Evolutionary conservation across 2,113 vertebrate species (phyloP).

Genomic region (Thunnus thynnus): DNA sequence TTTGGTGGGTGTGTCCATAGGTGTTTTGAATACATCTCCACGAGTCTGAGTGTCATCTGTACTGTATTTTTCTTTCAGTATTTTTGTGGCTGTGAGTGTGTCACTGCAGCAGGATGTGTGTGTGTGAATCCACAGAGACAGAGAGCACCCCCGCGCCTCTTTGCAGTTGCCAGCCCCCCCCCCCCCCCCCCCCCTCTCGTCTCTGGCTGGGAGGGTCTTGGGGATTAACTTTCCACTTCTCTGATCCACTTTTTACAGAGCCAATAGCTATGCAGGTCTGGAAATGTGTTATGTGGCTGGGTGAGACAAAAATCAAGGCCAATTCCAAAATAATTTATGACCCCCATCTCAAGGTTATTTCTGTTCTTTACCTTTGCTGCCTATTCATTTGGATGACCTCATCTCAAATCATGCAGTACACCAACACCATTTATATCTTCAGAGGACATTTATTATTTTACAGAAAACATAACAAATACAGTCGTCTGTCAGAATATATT

Average conservation of each 20-base stretch:
- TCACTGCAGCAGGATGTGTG: conserved; percentile 42
- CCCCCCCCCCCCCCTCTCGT: conserved; percentile 33
- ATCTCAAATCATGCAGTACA: conserved; percentile 57
- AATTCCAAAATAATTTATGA: conserved; percentile 67
- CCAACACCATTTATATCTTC: conserved; percentile 46
- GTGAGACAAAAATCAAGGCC: conserved; percentile 75
- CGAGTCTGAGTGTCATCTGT: neutral
- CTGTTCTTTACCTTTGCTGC: conserved; percentile 57
- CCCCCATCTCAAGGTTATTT: conserved; percentile 66
- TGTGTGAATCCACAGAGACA: conserved; percentile 54
- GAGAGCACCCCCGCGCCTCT: conserved; percentile 48
- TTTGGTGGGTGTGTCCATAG: neutral
- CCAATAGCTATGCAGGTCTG: conserved; percentile 71
- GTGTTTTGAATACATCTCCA: neutral
- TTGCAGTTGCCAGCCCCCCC: conserved; percentile 46
- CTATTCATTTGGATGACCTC: conserved; percentile 52
- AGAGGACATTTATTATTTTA: conserved; percentile 35
- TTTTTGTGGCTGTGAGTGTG: conserved; percentile 16
- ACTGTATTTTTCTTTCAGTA: neutral
- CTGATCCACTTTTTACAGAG: conserved; percentile 81
- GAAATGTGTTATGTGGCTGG: conserved; percentile 70
- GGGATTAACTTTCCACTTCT: conserved; percentile 82
- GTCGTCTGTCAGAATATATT: conserved; percentile 1
- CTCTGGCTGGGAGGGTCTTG: conserved; percentile 68
- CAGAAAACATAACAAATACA: conserved; percentile 30